These are phyloP conservation scores for Gerosis bhagava DNA, from an alignment of 2,888 invertebrate species.

Conservation along the genomic window DNA sequence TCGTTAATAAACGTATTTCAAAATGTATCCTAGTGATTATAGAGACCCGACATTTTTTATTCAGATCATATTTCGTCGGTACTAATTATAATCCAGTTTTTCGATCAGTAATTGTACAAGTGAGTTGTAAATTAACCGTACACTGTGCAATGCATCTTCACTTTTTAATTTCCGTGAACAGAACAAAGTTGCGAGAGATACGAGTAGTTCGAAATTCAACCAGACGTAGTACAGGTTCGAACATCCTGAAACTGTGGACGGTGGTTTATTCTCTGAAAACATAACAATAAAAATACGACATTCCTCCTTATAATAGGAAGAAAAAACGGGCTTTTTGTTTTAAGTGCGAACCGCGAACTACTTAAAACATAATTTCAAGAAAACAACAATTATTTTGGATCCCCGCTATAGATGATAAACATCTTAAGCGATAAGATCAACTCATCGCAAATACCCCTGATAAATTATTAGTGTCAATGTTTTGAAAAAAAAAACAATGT, in stretches of 20 bases:
- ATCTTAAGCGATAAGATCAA: constrained; percentile 19
- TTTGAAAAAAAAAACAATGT: constrained; percentile 4
- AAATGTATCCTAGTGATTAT: too few relatives aligned
- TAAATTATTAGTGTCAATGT: constrained; percentile 9
- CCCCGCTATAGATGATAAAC: constrained; percentile 10
- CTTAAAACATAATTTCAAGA: constrained; percentile 14
- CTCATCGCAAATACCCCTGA: constrained; percentile 6
- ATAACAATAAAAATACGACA: constrained; percentile 31
- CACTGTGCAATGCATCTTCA: not conserved
- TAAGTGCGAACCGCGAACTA: not conserved
- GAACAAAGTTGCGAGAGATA: too few relatives aligned
- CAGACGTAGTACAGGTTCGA: not conserved
- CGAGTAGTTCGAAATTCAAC: constrained; percentile 8
- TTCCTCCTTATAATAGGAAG: too few relatives aligned
- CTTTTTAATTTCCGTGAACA: constrained; percentile 7
- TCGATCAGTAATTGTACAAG: too few relatives aligned
- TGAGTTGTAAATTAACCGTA: too few relatives aligned
- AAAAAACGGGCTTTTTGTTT: constrained; percentile 1
- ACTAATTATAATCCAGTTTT: too few relatives aligned
- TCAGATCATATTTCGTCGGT: too few relatives aligned
- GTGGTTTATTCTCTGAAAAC: constrained; percentile 36
- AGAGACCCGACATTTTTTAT: too few relatives aligned
- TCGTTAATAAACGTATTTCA: too few relatives aligned
- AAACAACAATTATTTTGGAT: constrained; percentile 7
- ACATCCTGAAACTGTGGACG: constrained; percentile 35